phyloP scores from a whole-genome alignment of 2,797 vertebrate species.

The Esox masquinongy region DNA sequence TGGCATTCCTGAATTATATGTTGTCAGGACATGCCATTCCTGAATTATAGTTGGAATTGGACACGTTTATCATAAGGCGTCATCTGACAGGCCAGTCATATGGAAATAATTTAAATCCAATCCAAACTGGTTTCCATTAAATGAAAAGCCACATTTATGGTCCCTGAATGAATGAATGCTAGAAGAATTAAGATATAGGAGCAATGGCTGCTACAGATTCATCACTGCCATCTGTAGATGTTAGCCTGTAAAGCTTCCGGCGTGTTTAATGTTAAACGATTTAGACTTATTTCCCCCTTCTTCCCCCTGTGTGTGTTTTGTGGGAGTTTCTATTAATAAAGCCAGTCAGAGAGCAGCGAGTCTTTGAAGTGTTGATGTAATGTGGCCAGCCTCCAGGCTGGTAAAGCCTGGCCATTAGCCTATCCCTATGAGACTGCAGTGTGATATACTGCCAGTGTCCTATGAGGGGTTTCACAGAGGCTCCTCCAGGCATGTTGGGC shows the following conservation, averaged over 20 bases:
- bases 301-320: conserved; percentile 18
- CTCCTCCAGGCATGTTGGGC: conserved; percentile 31
- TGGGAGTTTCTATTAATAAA: conserved; percentile 57
- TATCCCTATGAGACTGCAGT: conserved; percentile 61
- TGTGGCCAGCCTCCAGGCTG: conserved; percentile 60
- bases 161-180: conserved; percentile 35
- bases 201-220: conserved; percentile 10
- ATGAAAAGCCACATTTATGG: conserved; percentile 11
- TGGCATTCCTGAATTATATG: neutral
- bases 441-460: conserved; percentile 54
- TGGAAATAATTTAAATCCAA: neutral
- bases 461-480: neutral
- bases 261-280: conserved; percentile 10
- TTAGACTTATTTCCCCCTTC: conserved; percentile 7
- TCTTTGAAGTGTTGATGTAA: conserved; percentile 69
- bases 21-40: neutral
- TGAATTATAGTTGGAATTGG: neutral
- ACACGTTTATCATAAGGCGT: neutral
- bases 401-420: conserved; percentile 64
- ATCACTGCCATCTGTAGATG: conserved; percentile 19
- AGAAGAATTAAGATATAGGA: conserved; percentile 6
- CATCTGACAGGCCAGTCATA: neutral
- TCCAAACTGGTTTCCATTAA: neutral
- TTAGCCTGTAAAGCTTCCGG: conserved; percentile 17
- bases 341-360: conserved; percentile 56